These are phyloP conservation scores for Hystrix cristata DNA, from an alignment of 2,113 vertebrate genomes.

Conservation along the genomic window DNA sequence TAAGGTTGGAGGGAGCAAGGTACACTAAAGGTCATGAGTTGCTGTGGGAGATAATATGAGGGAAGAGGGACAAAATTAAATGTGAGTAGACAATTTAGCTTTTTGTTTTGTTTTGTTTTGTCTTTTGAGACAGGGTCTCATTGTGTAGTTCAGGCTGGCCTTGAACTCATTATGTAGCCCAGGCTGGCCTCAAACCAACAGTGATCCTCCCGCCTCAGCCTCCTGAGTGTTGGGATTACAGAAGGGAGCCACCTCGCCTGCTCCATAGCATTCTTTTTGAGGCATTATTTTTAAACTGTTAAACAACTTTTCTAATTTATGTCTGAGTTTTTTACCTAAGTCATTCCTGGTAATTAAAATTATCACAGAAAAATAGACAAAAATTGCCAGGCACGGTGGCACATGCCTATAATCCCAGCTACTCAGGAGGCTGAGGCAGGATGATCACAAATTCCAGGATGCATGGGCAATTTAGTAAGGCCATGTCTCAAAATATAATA, in stretches of 20 bases:
- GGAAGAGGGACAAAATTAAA: not conserved
- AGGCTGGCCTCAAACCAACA: no score
- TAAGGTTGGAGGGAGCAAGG: not conserved
- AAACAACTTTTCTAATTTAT: not conserved
- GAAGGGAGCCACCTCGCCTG: no score
- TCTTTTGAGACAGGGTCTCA: no score
- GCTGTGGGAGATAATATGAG: not conserved
- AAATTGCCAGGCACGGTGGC: not conserved
- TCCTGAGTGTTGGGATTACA: no score
- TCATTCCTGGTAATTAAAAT: conserved; percentile 30
- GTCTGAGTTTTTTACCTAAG: not conserved
- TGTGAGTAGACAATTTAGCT: not conserved
- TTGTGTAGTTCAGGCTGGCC: no score
- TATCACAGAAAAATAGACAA: not conserved
- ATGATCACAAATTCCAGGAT: not conserved
- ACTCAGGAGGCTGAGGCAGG: not conserved
- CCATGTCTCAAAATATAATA: not conserved
- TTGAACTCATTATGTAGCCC: no score
- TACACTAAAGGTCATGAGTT: not conserved
- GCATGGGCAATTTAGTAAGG: not conserved
- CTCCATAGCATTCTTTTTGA: not conserved
- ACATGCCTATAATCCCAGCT: not conserved
- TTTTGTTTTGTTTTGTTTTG: no score
- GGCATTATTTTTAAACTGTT: not conserved
- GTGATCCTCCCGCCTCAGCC: no score